Evolutionary conservation across 2,797 vertebrate species (phyloP), one percentile per base, ranked within the genome.

Genomic region (Takifugu rubripes): DNA sequence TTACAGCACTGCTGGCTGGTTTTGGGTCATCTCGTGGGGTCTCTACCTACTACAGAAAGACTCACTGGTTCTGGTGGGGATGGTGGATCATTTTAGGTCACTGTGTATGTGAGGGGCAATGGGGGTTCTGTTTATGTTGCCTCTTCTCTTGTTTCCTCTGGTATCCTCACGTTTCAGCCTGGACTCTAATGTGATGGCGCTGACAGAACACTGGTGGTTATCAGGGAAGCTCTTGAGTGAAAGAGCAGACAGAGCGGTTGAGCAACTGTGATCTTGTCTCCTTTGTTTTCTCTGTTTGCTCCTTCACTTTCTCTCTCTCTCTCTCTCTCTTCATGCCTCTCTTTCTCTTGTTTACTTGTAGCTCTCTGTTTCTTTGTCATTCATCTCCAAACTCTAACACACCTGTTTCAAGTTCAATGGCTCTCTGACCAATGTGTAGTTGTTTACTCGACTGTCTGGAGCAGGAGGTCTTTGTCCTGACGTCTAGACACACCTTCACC

Each of bases 361-460:
- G 36, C 36, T 21, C 17, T 21, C 44, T 46, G 44, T 47, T 47
- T 56, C 17, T 56, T 48, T 70, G 50, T 53, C 56, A 61, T 75
- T 58, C 52, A 29, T 49, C 44, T 59, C 25, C 54, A 52, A 54
- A 53, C 50, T 65, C 43, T 50, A 61, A 58, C 49, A 73, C 75
- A 80, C 75, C 77, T 76, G 70, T 72, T 55, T 72, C 71, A 72
- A 70, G 66, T 74, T 63, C 73, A 77, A 3, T 50, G 54, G 43
- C 67, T 68, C 49, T 67, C n/a, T 12, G 16, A 33, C 33, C 50
- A 56, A 52, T 57, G 51, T 71, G 63, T 50, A 46, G 75, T 74
- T 88, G 82, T 85, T 86, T 86, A 72, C 65, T 50, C 29, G 56
- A 58, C 45, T 54, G 83, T 86, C 83, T 85, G 54, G 66, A 55